These are phyloP conservation scores for Tinamus major DNA, from an alignment of 2,797 vertebrate genomes.

Conservation along the genomic window DNA sequence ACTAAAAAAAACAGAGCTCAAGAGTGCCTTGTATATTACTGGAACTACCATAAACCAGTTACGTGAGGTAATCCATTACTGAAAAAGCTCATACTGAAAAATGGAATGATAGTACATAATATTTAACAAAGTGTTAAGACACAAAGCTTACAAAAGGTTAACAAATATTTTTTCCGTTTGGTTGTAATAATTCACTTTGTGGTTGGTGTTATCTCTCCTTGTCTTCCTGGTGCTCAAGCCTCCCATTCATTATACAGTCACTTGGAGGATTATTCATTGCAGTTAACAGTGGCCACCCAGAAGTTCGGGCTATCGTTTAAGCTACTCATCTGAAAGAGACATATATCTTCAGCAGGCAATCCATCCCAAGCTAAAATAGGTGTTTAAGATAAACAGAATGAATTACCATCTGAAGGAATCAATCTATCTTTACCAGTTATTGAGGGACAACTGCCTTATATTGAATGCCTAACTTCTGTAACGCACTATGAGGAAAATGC, in stretches of 20 bases:
- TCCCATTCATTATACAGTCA: background rate
- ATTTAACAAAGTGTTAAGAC: background rate
- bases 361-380: background rate
- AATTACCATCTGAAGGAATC: background rate
- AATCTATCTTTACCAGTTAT: background rate
- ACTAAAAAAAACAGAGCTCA: background rate
- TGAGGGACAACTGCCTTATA: background rate
- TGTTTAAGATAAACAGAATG: background rate
- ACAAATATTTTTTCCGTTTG: background rate
- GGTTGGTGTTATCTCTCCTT: background rate
- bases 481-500: background rate
- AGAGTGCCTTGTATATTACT: background rate
- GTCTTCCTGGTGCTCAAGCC: slow-evolving; percentile 11
- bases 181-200: background rate
- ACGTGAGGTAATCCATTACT: background rate
- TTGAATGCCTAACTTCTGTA: background rate
- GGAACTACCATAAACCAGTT: background rate
- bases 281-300: background rate
- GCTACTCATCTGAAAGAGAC: background rate
- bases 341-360: background rate
- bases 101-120: background rate
- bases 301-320: background rate
- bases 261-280: background rate
- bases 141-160: slow-evolving; percentile 7
- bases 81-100: background rate